Conservation (phyloP, 2,888 invertebrate genomes). For the Lasiommata megera region DNA sequence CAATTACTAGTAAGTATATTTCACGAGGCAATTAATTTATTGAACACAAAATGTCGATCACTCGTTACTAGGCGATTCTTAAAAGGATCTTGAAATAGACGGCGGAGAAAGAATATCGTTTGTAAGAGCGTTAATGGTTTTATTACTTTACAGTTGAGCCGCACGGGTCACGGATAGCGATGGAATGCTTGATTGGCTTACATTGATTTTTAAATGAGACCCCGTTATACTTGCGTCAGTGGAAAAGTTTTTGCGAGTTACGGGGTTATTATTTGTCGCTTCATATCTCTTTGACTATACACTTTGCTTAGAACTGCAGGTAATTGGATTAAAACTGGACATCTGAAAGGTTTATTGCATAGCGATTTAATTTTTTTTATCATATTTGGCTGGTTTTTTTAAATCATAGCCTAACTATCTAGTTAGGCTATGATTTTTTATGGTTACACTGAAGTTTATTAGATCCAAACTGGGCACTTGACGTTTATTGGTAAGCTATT, state of each 20-base stretch:
- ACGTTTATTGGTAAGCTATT: too few species aligned
- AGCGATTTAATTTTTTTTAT: too few species aligned
- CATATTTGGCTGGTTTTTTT: too few species aligned
- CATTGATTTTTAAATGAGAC: background rate
- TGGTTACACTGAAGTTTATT: too few species aligned
- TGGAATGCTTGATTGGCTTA: background rate
- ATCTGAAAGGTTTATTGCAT: too few species aligned
- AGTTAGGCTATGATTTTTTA: too few species aligned
- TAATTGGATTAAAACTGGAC: background rate
- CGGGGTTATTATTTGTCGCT: background rate
- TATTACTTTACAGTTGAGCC: background rate
- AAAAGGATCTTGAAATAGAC: background rate
- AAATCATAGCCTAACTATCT: too few species aligned
- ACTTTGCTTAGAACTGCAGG: background rate
- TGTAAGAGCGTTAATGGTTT: background rate
- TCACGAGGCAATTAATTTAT: too few species aligned
- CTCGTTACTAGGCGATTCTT: background rate
- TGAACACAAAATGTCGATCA: too few species aligned
- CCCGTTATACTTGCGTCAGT: background rate
- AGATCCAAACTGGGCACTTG: too few species aligned
- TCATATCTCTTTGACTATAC: background rate
- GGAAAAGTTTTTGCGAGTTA: background rate
- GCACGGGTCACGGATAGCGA: background rate
- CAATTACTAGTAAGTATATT: too few species aligned
- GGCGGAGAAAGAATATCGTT: background rate